These are phyloP conservation scores for Galagoides demidoff DNA, from an alignment of 2,797 vertebrate genomes.

Conservation along the genomic window DNA sequence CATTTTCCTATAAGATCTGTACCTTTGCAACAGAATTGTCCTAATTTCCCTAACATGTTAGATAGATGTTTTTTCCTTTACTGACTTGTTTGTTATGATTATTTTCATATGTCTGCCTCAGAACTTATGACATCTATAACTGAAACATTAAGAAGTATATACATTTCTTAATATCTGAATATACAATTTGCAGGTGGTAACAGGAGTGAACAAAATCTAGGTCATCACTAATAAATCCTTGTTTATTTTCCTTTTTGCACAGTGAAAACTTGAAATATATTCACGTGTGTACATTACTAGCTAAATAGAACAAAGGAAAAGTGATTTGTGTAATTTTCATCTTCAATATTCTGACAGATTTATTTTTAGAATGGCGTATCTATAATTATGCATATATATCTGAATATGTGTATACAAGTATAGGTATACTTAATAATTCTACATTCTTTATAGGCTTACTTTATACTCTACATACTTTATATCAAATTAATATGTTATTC, in stretches of 20 bases:
- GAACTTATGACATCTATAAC: slow-evolving; percentile 46
- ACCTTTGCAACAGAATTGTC: slow-evolving; percentile 72
- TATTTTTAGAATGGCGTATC: not conserved
- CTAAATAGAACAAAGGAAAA: slow-evolving; percentile 6
- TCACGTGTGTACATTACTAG: slow-evolving; percentile 27
- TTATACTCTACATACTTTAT: not conserved
- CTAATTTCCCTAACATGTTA: slow-evolving; percentile 68
- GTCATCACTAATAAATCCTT: not conserved
- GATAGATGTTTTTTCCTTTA: slow-evolving; percentile 46
- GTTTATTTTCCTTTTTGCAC: slow-evolving; percentile 41
- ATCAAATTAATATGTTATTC: not conserved
- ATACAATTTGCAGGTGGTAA: not conserved
- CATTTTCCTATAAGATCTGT: slow-evolving; percentile 74
- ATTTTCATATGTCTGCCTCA: slow-evolving; percentile 57
- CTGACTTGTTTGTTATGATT: slow-evolving; percentile 62
- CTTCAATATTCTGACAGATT: not conserved
- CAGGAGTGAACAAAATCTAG: not conserved
- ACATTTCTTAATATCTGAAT: slow-evolving; percentile 13
- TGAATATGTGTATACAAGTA: not conserved
- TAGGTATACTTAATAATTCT: not conserved
- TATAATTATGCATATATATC: not conserved
- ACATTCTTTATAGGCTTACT: not conserved
- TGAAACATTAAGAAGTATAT: slow-evolving; percentile 61
- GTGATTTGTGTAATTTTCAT: not conserved
- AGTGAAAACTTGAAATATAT: slow-evolving; percentile 3